phyloP scores from a whole-genome alignment of 2,797 vertebrate genomes.

The Phoebastria nigripes region DNA sequence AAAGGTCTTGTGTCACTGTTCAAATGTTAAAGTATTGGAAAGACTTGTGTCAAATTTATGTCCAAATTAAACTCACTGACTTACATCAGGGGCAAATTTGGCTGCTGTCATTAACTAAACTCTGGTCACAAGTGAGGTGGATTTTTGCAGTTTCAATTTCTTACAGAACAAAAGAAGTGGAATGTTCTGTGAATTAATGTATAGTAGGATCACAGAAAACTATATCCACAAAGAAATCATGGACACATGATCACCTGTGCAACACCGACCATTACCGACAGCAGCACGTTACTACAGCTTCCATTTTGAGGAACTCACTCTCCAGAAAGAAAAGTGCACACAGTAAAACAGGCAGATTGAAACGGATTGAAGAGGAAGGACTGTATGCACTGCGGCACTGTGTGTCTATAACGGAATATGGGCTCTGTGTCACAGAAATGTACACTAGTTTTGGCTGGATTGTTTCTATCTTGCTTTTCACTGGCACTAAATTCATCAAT shows the following conservation, averaged over 20 bases:
- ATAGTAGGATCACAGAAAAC: not conserved
- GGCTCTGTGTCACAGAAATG: not conserved
- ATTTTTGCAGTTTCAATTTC: not conserved
- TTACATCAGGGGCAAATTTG: not conserved
- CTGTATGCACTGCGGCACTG: accelerated
- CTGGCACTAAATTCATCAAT: not conserved
- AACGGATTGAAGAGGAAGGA: not conserved
- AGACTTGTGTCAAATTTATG: not conserved
- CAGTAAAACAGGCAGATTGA: not conserved
- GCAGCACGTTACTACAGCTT: not conserved
- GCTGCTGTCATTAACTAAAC: not conserved
- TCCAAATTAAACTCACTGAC: not conserved
- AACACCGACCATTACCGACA: not conserved
- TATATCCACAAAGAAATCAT: not conserved
- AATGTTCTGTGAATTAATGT: not conserved
- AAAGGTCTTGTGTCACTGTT: not conserved
- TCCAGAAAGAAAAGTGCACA: not conserved
- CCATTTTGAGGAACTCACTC: not conserved
- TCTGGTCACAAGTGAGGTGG: not conserved
- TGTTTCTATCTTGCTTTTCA: not conserved
- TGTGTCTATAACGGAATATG: not conserved
- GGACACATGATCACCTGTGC: not conserved
- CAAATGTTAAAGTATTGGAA: not conserved
- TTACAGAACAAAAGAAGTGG: not conserved
- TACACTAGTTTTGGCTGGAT: not conserved